phyloP scores from a whole-genome alignment of 2,797 vertebrate genomes.

The Arrhamphus sclerolepis region DNA sequence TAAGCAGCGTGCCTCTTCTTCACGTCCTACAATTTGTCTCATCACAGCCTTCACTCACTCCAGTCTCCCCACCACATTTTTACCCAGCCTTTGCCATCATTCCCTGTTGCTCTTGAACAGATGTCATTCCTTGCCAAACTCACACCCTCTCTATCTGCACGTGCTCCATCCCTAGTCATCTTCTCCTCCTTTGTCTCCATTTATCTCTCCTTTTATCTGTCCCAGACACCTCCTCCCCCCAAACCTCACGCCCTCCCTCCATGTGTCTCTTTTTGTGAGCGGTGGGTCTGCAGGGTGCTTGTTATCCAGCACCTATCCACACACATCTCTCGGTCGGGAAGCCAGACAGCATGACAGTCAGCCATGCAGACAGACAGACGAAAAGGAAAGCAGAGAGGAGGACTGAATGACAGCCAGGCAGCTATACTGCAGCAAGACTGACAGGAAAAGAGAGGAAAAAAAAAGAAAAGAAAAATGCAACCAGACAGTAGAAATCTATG shows the following conservation, averaged over 20 bases:
- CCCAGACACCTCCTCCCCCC: constrained; percentile 24
- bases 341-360: constrained; percentile 58
- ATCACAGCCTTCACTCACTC: constrained; percentile 7
- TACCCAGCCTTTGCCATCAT: constrained; percentile 15
- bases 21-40: constrained; percentile 18
- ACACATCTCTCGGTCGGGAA: constrained; percentile 64
- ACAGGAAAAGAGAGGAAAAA: constrained; percentile 29
- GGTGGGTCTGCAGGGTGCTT: constrained; percentile 65
- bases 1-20: constrained; percentile 33
- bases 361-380: constrained; percentile 38
- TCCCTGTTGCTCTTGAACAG: constrained; percentile 14
- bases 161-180: constrained; percentile 23
- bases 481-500: constrained; percentile 26
- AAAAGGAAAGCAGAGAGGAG: constrained; percentile 42
- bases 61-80: constrained; percentile 29
- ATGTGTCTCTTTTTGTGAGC: constrained; percentile 39
- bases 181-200: constrained; percentile 26
- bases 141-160: constrained; percentile 24
- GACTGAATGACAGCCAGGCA: constrained; percentile 46
- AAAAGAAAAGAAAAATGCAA: constrained; percentile 19
- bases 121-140: constrained; percentile 28
- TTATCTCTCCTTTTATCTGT: constrained; percentile 52
- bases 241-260: constrained; percentile 17
- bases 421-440: constrained; percentile 53
- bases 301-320: constrained; percentile 76